Evolutionary conservation across 2,888 invertebrate genomes (phyloP).

Genomic region (Rosalia funebris): DNA sequence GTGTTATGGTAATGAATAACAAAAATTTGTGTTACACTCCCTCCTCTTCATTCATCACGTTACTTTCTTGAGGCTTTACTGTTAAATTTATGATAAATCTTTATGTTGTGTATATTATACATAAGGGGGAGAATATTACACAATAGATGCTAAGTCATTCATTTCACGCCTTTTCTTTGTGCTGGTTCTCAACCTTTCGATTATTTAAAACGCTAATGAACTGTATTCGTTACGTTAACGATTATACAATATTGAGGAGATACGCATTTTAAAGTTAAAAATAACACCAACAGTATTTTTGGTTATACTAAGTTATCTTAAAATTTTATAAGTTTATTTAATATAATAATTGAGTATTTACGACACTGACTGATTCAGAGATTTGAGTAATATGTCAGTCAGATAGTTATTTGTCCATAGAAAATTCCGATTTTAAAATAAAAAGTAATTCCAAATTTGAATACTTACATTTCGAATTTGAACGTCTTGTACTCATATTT

Average conservation of each 20-base stretch:
- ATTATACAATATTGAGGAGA: constrained; percentile 19
- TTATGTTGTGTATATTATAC: background rate
- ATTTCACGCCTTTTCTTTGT: constrained; percentile 17
- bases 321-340: no score
- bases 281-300: constrained; percentile 17
- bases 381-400: no score
- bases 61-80: constrained; percentile 1
- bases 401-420: no score
- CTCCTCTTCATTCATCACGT: background rate
- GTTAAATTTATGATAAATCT: constrained; percentile 15
- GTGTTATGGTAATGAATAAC: background rate
- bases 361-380: no score
- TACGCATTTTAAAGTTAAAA: constrained; percentile 9
- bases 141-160: constrained; percentile 23
- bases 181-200: constrained; percentile 9
- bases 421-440: no score
- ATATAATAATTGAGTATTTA: no score
- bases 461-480: no score
- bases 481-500: no score
- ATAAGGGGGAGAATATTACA: constrained; percentile 6
- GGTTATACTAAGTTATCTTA: background rate
- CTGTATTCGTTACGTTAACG: constrained; percentile 19
- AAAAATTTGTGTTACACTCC: background rate
- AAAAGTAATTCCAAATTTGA: no score
- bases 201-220: constrained; percentile 24